Base-by-base conservation (phyloP, 2,888 invertebrate species). In the Aethes cnicana region DNA sequence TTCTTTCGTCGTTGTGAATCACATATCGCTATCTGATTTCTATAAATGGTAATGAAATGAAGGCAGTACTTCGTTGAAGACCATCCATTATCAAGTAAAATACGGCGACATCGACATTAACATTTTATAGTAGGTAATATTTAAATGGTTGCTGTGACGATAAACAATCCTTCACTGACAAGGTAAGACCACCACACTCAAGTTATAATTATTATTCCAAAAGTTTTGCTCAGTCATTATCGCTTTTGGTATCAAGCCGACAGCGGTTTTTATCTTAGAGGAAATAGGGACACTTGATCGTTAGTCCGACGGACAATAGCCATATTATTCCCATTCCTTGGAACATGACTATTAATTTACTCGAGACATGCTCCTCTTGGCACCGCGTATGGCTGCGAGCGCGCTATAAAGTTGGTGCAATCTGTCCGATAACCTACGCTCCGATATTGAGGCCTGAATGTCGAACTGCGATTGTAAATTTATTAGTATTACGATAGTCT, bases 391-490 rank as follows among this genome's bases (percentile, higher is more conserved):
- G 55, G 46, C 47, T 55, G 60, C 55, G 59, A 54, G 36, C 57
- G 59, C 61, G 63, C 55, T 60, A 63, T 70, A 66, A 68, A 68
- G 58, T 61, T 54, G 59, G 64, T 61, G 66, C 66, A 63, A 65
- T 66, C 68, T 68, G 54, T 44, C 28, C 54, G 81, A 83, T 82
- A 83, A 78, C 78, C 77, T 77, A 60, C 69, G 71, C 61, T 68
- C 69, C 58, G 53, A 58, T 63, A 68, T 67, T 55, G 61, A 70
- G 68, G 55, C 56, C 64, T 68, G 63, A 73, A 72, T 74, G 56
- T 56, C 57, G 32, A 65, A 59, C 61, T 63, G 59, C 44, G 65
- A 72, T 69, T 66, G 57, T 58, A 59, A 56, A 62, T 66, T 63
- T 58, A 64, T 58, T 64, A 54, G 47, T 55, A 53, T 36, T 30